phyloP scores from a whole-genome alignment of 1,140 invertebrate species.

The Pseudomyrmex flavicornis region DNA sequence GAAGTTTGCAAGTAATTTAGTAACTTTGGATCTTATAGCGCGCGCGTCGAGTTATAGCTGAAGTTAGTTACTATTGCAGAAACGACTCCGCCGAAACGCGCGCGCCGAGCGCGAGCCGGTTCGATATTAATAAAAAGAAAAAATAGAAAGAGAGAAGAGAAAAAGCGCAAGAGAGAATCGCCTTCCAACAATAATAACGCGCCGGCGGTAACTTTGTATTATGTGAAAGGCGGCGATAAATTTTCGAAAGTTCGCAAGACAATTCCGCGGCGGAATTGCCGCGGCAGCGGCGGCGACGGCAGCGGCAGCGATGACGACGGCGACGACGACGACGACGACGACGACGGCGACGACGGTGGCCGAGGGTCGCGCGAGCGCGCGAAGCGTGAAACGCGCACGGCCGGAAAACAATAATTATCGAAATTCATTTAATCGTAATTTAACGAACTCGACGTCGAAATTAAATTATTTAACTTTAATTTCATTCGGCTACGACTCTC shows the following conservation, averaged over 20 bases:
- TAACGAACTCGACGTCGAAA: conserved; percentile 61
- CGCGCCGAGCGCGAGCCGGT: conserved; percentile 26
- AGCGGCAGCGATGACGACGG: background rate
- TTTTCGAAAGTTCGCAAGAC: conserved; percentile 57
- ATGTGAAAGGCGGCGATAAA: conserved; percentile 57
- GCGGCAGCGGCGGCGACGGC: conserved; percentile 17
- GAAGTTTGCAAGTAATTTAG: conserved; percentile 62
- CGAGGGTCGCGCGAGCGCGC: background rate
- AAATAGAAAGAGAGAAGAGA: background rate
- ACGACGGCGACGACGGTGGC: background rate
- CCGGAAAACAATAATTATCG: conserved; percentile 60
- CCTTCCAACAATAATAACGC: conserved; percentile 52
- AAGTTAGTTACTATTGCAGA: conserved; percentile 60
- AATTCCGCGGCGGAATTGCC: conserved; percentile 56
- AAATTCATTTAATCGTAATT: conserved; percentile 60
- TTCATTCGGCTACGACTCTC: conserved; percentile 56
- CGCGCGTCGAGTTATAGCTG: conserved; percentile 59
- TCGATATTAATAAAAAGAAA: conserved; percentile 49
- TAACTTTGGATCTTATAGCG: conserved; percentile 58
- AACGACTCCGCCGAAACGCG: conserved; percentile 55
- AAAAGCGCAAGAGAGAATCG: conserved; percentile 22
- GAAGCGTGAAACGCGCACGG: conserved; percentile 36
- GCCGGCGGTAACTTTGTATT: conserved; percentile 51
- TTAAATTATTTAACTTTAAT: conserved; percentile 63
- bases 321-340: background rate